These are phyloP conservation scores for Leucophenga varia DNA, from an alignment of 1,140 invertebrate genomes.

Conservation along the genomic window DNA sequence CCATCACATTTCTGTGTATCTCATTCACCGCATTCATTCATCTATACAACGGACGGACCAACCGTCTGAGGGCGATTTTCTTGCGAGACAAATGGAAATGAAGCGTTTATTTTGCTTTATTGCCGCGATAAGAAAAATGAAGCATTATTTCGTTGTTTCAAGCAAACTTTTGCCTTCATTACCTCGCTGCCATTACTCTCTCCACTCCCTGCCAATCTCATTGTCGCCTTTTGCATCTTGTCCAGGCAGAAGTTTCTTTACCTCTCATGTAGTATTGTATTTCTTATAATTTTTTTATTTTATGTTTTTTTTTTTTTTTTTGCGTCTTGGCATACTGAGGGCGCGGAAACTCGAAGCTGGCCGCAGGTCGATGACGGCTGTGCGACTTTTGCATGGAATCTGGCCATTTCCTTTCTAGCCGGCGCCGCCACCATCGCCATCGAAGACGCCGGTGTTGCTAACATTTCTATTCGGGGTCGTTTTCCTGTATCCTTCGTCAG, in stretches of 20 bases:
- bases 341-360: conserved; percentile 30
- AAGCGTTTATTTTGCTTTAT: conserved; percentile 56
- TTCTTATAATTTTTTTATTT: conserved; percentile 29
- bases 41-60: neutral
- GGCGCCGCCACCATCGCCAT: conserved; percentile 41
- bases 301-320: conserved; percentile 27
- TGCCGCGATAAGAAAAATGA: conserved; percentile 55
- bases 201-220: no score
- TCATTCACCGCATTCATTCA: no score
- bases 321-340: conserved; percentile 27
- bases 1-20: no score
- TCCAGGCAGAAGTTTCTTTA: conserved; percentile 7
- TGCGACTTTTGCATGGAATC: conserved; percentile 25
- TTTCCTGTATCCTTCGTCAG: conserved; percentile 9
- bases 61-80: conserved; percentile 36
- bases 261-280: conserved; percentile 4
- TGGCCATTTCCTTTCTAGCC: conserved; percentile 40
- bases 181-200: neutral
- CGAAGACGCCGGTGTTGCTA: conserved; percentile 8
- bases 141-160: conserved; percentile 51
- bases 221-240: conserved; percentile 10
- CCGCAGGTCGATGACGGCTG: conserved; percentile 36
- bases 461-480: no score
- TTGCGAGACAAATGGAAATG: conserved; percentile 52
- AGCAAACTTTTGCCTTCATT: conserved; percentile 22